phyloP scores from a whole-genome alignment of 2,888 invertebrate species.

The Creontiades dilutus region DNA sequence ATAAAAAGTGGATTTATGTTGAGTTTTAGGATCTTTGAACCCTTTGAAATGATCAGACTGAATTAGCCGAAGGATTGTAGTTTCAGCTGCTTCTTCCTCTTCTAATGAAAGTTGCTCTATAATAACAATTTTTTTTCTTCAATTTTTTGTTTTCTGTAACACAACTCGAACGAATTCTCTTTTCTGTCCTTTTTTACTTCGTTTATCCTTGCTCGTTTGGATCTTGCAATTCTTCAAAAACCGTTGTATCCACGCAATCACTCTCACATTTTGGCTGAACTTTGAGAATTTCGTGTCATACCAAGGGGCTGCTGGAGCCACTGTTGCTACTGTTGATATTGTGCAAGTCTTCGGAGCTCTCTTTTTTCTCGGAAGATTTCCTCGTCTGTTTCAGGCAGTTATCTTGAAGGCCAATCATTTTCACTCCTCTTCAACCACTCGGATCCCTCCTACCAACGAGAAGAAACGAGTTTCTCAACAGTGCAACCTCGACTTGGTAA shows the following conservation, averaged over 20 bases:
- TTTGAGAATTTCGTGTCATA: slow-evolving; percentile 60
- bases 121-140: neutral
- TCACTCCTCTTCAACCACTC: slow-evolving; percentile 71
- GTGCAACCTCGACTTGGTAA: slow-evolving; percentile 75
- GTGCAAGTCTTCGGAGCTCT: slow-evolving; percentile 12
- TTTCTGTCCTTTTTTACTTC: neutral
- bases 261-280: slow-evolving; percentile 37
- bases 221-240: slow-evolving; percentile 52
- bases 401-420: slow-evolving; percentile 74
- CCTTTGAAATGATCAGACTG: slow-evolving; percentile 29
- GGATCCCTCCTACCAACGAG: slow-evolving; percentile 75
- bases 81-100: slow-evolving; percentile 30
- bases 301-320: slow-evolving; percentile 27
- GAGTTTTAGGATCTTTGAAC: slow-evolving; percentile 26
- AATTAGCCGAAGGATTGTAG: slow-evolving; percentile 33
- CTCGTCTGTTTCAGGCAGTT: neutral
- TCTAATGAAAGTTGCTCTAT: slow-evolving; percentile 7
- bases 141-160: neutral
- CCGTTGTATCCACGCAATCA: slow-evolving; percentile 65
- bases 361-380: neutral
- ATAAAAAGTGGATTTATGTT: neutral
- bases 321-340: neutral
- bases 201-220: neutral
- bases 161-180: neutral
- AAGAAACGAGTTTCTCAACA: slow-evolving; percentile 42